phyloP scores from a whole-genome alignment of 2,113 vertebrate species.

The Lethenteron reissneri region DNA sequence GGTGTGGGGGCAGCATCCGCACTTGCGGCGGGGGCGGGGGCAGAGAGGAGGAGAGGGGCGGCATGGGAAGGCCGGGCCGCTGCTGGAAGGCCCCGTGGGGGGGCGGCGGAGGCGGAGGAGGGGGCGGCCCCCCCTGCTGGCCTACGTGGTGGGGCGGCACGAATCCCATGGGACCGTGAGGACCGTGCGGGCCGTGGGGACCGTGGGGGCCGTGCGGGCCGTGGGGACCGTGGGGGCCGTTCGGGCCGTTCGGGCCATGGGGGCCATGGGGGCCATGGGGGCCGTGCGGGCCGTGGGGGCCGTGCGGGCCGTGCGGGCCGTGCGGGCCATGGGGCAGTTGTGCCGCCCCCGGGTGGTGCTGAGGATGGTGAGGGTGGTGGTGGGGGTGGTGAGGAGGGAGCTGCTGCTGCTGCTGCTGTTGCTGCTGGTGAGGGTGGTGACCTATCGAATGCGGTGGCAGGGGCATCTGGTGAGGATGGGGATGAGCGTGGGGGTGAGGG shows the following conservation, averaged over 20 bases:
- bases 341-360: not conserved
- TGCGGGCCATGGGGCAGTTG: not conserved
- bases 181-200: no score
- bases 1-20: constrained; percentile 7
- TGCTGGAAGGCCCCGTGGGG: not conserved
- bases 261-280: not conserved
- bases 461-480: no score
- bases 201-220: no score
- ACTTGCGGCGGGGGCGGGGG: no score
- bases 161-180: no score
- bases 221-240: no score
- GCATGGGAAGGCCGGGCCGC: no score
- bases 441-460: no score
- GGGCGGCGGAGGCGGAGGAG: not conserved
- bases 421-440: not conserved
- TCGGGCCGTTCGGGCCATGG: not conserved
- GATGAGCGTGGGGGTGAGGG: no score
- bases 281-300: not conserved
- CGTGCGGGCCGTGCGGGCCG: not conserved
- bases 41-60: no score
- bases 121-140: not conserved
- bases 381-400: not conserved
- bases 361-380: not conserved
- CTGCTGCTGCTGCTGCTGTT: not conserved
- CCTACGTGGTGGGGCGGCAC: no score